Evolutionary conservation across 2,888 invertebrate genomes (phyloP).

Genomic region (Eristalis arbustorum): DNA sequence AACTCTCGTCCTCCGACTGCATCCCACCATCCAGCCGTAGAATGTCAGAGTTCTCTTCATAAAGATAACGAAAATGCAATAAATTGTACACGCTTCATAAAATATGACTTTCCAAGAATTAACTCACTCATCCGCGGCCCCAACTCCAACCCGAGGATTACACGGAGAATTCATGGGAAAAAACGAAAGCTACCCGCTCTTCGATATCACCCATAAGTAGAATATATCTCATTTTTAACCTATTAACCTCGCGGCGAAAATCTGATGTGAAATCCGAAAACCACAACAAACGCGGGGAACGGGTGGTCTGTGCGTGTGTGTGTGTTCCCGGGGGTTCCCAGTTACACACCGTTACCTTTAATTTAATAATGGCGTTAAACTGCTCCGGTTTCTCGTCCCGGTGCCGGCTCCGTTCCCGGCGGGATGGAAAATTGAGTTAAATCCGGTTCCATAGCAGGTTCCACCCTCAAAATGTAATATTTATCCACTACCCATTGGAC

Average conservation of each 20-base stretch:
- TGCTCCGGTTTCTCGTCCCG: slow-evolving; percentile 19
- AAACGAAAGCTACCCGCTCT: neutral
- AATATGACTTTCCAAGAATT: neutral
- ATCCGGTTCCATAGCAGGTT: slow-evolving; percentile 27
- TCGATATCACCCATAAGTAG: neutral
- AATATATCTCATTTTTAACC: slow-evolving; percentile 49
- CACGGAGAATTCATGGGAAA: neutral
- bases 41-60: neutral
- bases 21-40: neutral
- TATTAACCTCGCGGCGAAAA: slow-evolving; percentile 35
- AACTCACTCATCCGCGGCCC: neutral
- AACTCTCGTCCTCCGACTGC: neutral
- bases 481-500: slow-evolving; percentile 27
- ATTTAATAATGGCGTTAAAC: slow-evolving; percentile 61
- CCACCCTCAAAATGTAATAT: slow-evolving; percentile 49
- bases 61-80: slow-evolving; percentile 12
- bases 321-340: neutral
- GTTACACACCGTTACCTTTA: slow-evolving; percentile 30
- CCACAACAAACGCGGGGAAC: neutral
- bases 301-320: neutral
- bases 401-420: neutral
- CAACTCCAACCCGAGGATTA: neutral
- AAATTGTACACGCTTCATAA: slow-evolving; percentile 14
- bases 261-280: slow-evolving; percentile 5
- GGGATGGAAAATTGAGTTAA: slow-evolving; percentile 53